Evolutionary conservation across 2,797 vertebrate species (phyloP), one percentile per base, ranked within the genome.

Genomic region (Lepus townsendii): DNA sequence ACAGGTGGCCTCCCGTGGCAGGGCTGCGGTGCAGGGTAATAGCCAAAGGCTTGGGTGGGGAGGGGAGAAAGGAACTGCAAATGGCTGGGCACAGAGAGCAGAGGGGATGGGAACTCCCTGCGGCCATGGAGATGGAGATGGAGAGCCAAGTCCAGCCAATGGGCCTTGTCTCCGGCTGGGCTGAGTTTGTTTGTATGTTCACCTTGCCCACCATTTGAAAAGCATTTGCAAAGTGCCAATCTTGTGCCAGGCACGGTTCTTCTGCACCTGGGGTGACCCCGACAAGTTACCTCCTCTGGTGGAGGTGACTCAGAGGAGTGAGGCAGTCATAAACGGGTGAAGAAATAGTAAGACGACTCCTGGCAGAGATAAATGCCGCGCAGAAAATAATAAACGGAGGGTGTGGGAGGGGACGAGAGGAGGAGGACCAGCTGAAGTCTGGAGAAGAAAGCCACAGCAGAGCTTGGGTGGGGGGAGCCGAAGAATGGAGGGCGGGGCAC

Each of bases 301-400:
- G 75, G 35, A 86, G 30, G 62, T 19, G 27, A 75, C 65, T 17
- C 2, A 22, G 38, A 63, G 35, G 35, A 78, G 27, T 69, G 66
- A 88, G 60, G 8, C 12, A 16, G 54, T 75, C 60, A 32, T 4
- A 65, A 47, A 52, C 42, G 65, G 66, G 50, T 52, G 90, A 71
- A 73, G 57, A 68, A 57, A 66, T 1, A 83, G 85, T 32, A 71
- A 89, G 88, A 52, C 35, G 35, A 85, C 63, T 77, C 57, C 42
- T 42, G 73, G 84, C 38, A 32, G 79, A 86, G 30, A 2, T 12
- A 63, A 63, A 16, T 1, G 71, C 62, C 4, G 16, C 0, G 24
- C 14, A 22, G 71, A 68, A 75, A 63, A 62, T 2, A 86, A 76
- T 38, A 73, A 78, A 69, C 2, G 4, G 24, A 82, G 89, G 65